Evolutionary conservation across 1,140 invertebrate genomes (phyloP).

Genomic region (Trypoxylus dichotomus): DNA sequence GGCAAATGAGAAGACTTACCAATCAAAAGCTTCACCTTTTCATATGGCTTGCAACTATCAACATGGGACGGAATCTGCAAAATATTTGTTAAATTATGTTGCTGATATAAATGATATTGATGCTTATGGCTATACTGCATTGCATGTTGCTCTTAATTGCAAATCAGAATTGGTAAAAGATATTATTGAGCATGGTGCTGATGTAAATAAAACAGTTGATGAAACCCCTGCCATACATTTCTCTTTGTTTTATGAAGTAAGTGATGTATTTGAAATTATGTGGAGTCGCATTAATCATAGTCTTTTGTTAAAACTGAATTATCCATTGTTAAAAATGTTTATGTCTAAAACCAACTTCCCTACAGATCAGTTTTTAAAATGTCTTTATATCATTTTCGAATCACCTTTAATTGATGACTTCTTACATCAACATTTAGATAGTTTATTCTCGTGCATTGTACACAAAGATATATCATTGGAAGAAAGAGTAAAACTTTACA

Average conservation of each 20-base stretch:
- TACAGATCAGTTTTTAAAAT: slow-evolving; percentile 5
- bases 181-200: not conserved
- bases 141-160: not conserved
- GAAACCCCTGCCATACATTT: not conserved
- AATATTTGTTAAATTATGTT: slow-evolving; percentile 12
- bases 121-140: not conserved
- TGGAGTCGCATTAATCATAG: not conserved
- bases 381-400: slow-evolving; percentile 24
- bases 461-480: not conserved
- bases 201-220: not conserved
- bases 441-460: not conserved
- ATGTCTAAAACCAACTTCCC: not conserved
- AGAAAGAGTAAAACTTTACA: not conserved
- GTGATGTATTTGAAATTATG: not conserved
- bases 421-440: slow-evolving; percentile 1
- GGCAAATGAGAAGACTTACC: slow-evolving; percentile 4
- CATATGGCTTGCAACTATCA: slow-evolving; percentile 1
- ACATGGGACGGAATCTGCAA: not conserved
- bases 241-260: not conserved
- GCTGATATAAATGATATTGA: slow-evolving; percentile 12
- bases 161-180: slow-evolving; percentile 5
- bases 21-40: not conserved
- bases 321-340: slow-evolving; percentile 5
- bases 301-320: not conserved
- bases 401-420: not conserved